phyloP scores from a whole-genome alignment of 2,113 vertebrate species.

The Ciconia stormi region DNA sequence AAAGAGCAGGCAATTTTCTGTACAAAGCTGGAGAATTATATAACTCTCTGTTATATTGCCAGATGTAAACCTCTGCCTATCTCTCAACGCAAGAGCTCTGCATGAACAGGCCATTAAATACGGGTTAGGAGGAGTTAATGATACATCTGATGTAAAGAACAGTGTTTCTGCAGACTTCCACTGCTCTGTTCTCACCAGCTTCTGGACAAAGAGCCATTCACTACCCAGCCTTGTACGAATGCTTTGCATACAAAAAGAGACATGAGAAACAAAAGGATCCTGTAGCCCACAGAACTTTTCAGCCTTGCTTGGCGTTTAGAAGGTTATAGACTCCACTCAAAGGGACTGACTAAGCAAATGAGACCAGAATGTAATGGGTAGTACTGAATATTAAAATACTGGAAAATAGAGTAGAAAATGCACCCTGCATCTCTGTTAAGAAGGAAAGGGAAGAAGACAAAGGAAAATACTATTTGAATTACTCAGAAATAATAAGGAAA shows the following conservation, averaged over 20 bases:
- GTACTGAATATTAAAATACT: not conserved
- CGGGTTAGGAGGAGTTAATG: slow-evolving; percentile 42
- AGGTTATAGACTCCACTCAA: slow-evolving; percentile 12
- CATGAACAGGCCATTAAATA: not conserved
- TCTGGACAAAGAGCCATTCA: slow-evolving; percentile 53
- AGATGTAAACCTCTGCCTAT: not conserved
- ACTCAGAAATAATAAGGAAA: not conserved
- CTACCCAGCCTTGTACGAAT: slow-evolving; percentile 14
- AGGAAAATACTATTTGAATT: not conserved
- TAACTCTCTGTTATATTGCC: accelerated
- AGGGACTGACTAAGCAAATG: slow-evolving; percentile 22
- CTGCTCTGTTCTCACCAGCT: slow-evolving; percentile 28
- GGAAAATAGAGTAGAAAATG: not conserved
- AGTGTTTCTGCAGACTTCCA: slow-evolving; percentile 22
- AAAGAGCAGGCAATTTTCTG: not conserved
- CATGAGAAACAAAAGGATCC: slow-evolving; percentile 52
- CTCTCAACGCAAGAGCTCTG: not conserved
- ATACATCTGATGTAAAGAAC: not conserved
- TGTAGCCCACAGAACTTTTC: slow-evolving; percentile 3
- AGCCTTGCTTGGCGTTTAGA: not conserved
- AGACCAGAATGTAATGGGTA: not conserved
- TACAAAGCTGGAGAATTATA: not conserved
- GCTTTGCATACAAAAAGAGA: slow-evolving; percentile 60
- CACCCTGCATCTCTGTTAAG: not conserved
- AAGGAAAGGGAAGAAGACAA: not conserved